Evolutionary conservation across 2,888 invertebrate species (phyloP).

Genomic region (Epiblema foenella): DNA sequence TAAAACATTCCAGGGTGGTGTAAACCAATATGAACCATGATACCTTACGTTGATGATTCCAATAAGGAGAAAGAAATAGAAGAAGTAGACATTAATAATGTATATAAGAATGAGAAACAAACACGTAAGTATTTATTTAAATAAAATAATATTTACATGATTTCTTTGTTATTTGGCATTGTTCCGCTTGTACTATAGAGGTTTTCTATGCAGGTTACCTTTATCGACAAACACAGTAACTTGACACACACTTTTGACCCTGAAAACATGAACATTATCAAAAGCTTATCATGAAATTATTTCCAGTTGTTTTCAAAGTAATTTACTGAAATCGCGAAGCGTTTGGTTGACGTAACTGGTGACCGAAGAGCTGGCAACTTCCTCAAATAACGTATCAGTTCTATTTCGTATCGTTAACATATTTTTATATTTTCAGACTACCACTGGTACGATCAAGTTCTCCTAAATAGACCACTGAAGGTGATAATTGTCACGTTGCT

Average conservation of each 20-base stretch:
- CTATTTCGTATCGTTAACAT: background rate
- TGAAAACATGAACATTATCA: too few relatives aligned
- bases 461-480: constrained; percentile 71
- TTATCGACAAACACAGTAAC: too few relatives aligned
- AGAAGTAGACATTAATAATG: constrained; percentile 48
- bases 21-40: constrained; percentile 57
- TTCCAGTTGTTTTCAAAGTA: too few relatives aligned
- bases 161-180: too few relatives aligned
- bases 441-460: constrained; percentile 71
- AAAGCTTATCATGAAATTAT: too few relatives aligned
- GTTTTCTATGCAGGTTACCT: too few relatives aligned
- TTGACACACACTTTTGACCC: too few relatives aligned
- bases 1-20: constrained; percentile 1
- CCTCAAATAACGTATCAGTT: too few relatives aligned
- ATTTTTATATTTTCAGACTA: constrained; percentile 63
- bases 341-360: too few relatives aligned
- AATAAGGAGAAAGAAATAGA: constrained; percentile 57
- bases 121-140: constrained; percentile 54
- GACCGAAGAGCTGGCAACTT: too few relatives aligned
- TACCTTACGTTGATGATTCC: constrained; percentile 64
- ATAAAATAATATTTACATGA: background rate
- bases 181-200: too few relatives aligned
- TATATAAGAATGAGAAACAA: constrained; percentile 53
- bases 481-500: constrained; percentile 58
- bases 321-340: too few relatives aligned